Conservation (phyloP, 2,797 vertebrate species). For the Macroramphosus scolopax region DNA sequence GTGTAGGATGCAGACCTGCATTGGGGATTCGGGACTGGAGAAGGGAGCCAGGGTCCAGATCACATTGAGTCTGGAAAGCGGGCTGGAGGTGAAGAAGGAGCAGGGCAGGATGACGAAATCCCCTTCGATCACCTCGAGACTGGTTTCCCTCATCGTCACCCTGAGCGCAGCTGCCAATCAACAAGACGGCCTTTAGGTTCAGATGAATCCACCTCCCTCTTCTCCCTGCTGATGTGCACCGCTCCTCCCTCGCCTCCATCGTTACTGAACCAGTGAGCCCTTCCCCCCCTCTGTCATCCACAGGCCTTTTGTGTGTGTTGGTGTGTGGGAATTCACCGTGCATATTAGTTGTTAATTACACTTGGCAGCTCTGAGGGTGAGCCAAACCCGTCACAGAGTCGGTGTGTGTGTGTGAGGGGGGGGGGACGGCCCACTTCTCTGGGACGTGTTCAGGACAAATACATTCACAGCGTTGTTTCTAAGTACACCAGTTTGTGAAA, state of each 20-base stretch:
- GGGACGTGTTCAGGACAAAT: constrained; percentile 32
- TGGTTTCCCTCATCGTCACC: constrained; percentile 73
- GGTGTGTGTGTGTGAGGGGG: no score
- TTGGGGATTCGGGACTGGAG: constrained; percentile 71
- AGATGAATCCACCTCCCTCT: background rate
- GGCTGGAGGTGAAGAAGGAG: constrained; percentile 77
- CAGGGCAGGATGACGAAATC: constrained; percentile 77
- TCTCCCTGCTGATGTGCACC: constrained; percentile 11
- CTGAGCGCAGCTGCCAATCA: constrained; percentile 62
- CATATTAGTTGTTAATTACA: constrained; percentile 73
- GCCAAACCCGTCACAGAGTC: constrained; percentile 58
- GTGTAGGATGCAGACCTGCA: constrained; percentile 65
- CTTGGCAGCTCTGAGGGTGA: constrained; percentile 68
- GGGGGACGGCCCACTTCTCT: constrained; percentile 59
- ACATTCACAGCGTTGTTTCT: constrained; percentile 11
- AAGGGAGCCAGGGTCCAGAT: constrained; percentile 82
- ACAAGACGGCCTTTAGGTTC: background rate
- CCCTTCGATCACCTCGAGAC: constrained; percentile 74
- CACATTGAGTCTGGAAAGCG: constrained; percentile 79
- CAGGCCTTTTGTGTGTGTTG: constrained; percentile 49
- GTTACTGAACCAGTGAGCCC: constrained; percentile 67
- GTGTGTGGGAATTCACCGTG: constrained; percentile 19
- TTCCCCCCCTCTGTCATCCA: constrained; percentile 33
- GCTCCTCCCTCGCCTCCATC: constrained; percentile 36
- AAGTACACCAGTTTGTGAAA: no score